phyloP scores from a whole-genome alignment of 1,140 invertebrate species.

The Leptinotarsa lineolata region DNA sequence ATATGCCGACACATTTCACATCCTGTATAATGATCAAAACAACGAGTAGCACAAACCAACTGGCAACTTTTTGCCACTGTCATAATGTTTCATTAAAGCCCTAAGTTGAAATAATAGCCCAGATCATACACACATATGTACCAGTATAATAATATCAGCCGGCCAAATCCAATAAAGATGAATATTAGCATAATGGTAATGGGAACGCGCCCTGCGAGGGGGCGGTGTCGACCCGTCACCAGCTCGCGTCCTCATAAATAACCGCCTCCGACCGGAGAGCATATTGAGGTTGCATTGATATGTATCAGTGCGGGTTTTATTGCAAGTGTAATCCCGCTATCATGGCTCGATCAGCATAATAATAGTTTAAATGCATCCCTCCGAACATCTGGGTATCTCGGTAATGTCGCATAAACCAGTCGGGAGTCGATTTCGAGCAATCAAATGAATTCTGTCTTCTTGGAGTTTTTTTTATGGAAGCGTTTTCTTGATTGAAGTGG shows the following conservation, averaged over 20 bases:
- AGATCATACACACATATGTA: constrained; percentile 36
- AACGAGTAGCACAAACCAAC: neutral
- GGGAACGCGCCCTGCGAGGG: neutral
- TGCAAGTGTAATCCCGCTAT: constrained; percentile 56
- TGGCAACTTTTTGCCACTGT: constrained; percentile 4
- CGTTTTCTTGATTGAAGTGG: neutral
- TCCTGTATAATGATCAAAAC: too few relatives aligned
- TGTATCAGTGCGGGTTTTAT: constrained; percentile 56
- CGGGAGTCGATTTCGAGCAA: constrained; percentile 13
- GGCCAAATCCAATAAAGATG: constrained; percentile 48
- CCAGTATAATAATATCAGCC: constrained; percentile 21
- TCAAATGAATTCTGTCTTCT: constrained; percentile 6
- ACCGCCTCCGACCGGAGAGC: constrained; percentile 46
- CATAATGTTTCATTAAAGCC: constrained; percentile 43
- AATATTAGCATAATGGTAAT: constrained; percentile 48
- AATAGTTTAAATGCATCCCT: constrained; percentile 53
- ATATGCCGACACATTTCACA: too few relatives aligned
- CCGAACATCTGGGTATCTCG: constrained; percentile 49
- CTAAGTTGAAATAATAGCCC: constrained; percentile 44
- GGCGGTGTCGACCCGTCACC: constrained; percentile 46
- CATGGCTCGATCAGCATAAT: constrained; percentile 57
- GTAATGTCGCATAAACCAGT: neutral
- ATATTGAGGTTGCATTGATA: constrained; percentile 57
- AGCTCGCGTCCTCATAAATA: constrained; percentile 52
- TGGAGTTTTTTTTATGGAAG: neutral